Conservation (phyloP, 1,140 invertebrate species). For the Andricus grossulariae region DNA sequence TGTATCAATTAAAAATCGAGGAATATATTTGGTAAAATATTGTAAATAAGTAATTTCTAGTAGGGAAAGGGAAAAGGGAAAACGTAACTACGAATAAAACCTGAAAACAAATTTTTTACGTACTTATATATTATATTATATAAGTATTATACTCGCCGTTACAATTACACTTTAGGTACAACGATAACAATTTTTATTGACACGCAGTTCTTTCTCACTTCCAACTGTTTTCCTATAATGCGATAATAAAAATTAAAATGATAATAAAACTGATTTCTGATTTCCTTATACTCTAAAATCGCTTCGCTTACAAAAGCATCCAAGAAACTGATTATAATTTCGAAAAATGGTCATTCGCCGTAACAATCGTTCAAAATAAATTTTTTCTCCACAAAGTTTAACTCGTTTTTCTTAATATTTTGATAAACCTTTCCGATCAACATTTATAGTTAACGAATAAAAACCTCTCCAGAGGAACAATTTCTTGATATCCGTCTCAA, state of each 20-base stretch:
- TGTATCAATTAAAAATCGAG: no score
- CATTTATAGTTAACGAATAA: not conserved
- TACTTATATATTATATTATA: conserved; percentile 32
- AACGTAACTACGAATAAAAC: not conserved
- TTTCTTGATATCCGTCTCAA: no score
- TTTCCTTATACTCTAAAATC: not conserved
- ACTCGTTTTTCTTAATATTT: conserved; percentile 8
- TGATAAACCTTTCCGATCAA: not conserved
- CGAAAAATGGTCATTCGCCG: not conserved
- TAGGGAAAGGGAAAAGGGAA: no score
- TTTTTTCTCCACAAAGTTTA: not conserved
- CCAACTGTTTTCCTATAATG: not conserved
- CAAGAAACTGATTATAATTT: not conserved
- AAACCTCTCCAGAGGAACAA: no score
- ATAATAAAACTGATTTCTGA: not conserved
- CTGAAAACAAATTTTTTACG: conserved; percentile 14
- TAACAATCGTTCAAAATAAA: not conserved
- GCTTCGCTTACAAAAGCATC: not conserved
- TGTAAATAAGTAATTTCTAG: no score
- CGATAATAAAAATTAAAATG: not conserved
- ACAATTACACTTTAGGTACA: conserved; percentile 56
- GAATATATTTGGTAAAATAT: no score
- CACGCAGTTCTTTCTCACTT: conserved; percentile 5
- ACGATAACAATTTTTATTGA: conserved; percentile 48
- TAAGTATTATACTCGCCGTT: conserved; percentile 46